Evolutionary conservation across 2,888 invertebrate genomes (phyloP).

Genomic region (Linyphia triangularis): DNA sequence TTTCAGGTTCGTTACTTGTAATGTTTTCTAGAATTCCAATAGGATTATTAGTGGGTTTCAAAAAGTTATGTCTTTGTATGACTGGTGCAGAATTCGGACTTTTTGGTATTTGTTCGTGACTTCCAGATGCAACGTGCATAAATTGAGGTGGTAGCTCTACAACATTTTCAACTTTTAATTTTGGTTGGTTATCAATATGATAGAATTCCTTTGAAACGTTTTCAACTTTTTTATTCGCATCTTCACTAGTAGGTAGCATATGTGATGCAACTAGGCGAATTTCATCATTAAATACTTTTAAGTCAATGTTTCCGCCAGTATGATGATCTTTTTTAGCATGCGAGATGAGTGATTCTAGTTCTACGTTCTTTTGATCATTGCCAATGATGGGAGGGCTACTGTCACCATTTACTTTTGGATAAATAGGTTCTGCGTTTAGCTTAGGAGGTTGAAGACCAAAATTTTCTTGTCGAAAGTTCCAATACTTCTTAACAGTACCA

Average conservation of each 20-base stretch:
- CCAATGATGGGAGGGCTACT: not conserved
- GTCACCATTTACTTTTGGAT: not conserved
- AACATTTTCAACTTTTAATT: not conserved
- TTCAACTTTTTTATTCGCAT: not conserved
- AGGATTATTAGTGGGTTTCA: not conserved
- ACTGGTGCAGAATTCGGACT: not conserved
- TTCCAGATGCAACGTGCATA: not conserved
- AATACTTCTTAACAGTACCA: constrained; percentile 35
- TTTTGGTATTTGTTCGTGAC: not conserved
- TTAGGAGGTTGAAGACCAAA: not conserved
- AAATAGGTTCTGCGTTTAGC: not conserved
- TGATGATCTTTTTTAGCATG: constrained; percentile 7
- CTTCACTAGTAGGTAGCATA: not conserved
- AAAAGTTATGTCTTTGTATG: not conserved
- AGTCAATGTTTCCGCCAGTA: not conserved
- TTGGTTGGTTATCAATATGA: constrained; percentile 12
- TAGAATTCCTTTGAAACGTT: constrained; percentile 24
- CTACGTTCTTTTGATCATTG: not conserved
- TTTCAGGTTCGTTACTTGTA: not conserved
- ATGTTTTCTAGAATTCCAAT: not conserved
- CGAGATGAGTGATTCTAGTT: not conserved
- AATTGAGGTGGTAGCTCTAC: constrained; percentile 24
- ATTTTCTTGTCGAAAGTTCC: constrained; percentile 51
- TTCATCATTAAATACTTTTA: not conserved
- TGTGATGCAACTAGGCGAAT: not conserved